These are phyloP conservation scores for Channa striata DNA, from an alignment of 2,797 vertebrate species.

Conservation along the genomic window DNA sequence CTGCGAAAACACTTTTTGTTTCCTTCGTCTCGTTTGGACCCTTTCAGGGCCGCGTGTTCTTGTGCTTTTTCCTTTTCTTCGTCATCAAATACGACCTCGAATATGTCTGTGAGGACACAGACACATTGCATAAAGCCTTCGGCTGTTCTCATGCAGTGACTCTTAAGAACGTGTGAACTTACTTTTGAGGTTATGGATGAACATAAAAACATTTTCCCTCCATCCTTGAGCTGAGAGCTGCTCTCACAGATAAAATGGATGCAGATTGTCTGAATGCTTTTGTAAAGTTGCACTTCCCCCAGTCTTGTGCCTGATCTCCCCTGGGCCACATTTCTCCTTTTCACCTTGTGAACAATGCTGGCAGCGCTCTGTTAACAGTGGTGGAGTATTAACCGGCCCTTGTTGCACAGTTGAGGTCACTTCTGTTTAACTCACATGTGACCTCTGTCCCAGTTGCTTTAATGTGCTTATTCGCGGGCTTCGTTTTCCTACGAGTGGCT, in stretches of 20 bases:
- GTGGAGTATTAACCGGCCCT: constrained; percentile 33
- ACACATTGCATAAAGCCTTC: neutral
- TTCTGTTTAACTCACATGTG: constrained; percentile 36
- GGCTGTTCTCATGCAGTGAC: constrained; percentile 8
- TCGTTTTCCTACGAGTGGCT: neutral
- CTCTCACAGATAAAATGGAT: constrained; percentile 1
- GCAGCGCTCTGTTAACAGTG: constrained; percentile 14
- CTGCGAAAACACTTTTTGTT: neutral
- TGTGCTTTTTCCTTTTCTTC: neutral
- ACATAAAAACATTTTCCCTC: constrained; percentile 2
- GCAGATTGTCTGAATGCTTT: constrained; percentile 12
- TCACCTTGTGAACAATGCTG: constrained; percentile 42
- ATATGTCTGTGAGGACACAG: constrained; percentile 3
- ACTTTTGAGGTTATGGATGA: constrained; percentile 17
- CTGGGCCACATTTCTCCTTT: constrained; percentile 42
- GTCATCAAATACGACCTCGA: constrained; percentile 22
- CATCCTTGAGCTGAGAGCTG: neutral
- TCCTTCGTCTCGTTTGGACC: neutral
- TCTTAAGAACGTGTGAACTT: neutral
- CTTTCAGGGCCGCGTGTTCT: neutral
- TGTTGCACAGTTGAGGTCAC: constrained; percentile 47
- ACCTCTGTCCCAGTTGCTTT: constrained; percentile 12
- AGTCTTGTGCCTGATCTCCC: constrained; percentile 13
- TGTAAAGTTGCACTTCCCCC: neutral
- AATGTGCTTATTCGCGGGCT: constrained; percentile 20